Evolutionary conservation across 1,140 invertebrate species (phyloP), one percentile per base, ranked within the genome.

Genomic region (Eufriesea mexicana): DNA sequence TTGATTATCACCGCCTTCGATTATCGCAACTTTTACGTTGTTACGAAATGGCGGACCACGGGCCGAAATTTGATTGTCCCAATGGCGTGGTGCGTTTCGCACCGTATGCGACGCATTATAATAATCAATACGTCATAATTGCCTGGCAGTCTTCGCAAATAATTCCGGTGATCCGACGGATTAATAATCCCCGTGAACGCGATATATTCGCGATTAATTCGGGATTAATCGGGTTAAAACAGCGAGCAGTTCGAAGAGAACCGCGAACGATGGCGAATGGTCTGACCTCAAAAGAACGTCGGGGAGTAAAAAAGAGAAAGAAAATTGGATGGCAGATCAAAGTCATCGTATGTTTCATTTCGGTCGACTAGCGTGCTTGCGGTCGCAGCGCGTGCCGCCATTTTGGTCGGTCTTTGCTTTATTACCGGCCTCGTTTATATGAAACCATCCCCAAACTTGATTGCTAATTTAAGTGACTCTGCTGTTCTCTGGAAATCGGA

Each of bases 321-420:
- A 77, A 62, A 66, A 77, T 54, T 66, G 47, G 47, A 8, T 62
- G 47, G 28, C 66, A 66, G 49, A 77, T 77, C 74, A 66, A 77
- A 77, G 74, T 77, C 74, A 77, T 54, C 72, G 72, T 66, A 23
- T 55, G 66, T 77, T 66, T 77, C 74, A 42, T 55, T 62, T 66
- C 61, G 55, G 66, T 66, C 74, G 16, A 10, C 10, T 2, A 8
- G 49, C 20, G 35, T 35, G 18, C 25, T 25, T 9, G n/a, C 5
- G 20, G 12, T 0, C 9, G 12, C 4, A 0, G 14, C 28, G 49
- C 25, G 12, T 75, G 25, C 61, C 14, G 12, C 20, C 59, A 28
- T 64, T 66, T 23, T 55, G 62, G 45, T 47, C 61, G 28, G 28
- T 66, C 47, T 55, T 74, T 20, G 42, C 57, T 57, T 47, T 59